phyloP scores from a whole-genome alignment of 2,113 vertebrate species.

The Burhinus oedicnemus region DNA sequence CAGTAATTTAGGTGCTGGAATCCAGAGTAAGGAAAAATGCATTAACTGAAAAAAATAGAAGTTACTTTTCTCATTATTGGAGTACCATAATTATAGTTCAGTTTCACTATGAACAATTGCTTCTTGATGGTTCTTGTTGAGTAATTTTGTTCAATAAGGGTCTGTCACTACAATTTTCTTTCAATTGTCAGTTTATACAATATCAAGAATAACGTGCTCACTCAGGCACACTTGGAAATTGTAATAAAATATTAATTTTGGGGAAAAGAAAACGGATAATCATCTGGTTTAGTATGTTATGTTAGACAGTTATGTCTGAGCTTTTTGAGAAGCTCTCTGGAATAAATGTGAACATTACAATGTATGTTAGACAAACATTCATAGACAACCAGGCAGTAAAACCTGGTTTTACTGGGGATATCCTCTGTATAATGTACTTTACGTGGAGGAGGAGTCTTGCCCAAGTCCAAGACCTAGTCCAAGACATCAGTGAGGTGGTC shows the following conservation, averaged over 20 bases:
- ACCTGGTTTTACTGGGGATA: not conserved
- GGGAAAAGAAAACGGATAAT: slow-evolving; percentile 18
- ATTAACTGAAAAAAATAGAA: not conserved
- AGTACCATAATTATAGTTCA: slow-evolving; percentile 10
- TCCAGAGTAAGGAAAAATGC: not conserved
- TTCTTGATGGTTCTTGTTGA: slow-evolving; percentile 37
- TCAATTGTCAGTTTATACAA: slow-evolving; percentile 41
- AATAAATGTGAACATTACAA: not conserved
- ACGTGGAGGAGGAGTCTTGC: not conserved
- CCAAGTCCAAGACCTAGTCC: too few relatives aligned
- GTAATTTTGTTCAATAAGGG: slow-evolving; percentile 26
- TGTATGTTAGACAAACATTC: not conserved
- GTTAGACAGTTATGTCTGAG: not conserved
- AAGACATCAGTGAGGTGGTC: not conserved
- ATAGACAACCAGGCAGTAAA: not conserved
- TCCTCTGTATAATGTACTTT: not conserved
- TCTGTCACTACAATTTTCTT: slow-evolving; percentile 53
- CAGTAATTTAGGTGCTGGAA: not conserved
- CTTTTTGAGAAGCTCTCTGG: not conserved
- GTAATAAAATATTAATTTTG: slow-evolving; percentile 41
- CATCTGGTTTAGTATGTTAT: not conserved
- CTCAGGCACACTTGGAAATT: slow-evolving; percentile 24
- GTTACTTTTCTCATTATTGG: slow-evolving; percentile 14
- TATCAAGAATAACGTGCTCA: slow-evolving; percentile 13
- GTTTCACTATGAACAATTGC: slow-evolving; percentile 30